Conservation (phyloP, 2,797 vertebrate genomes). For the Cyclopterus lumpus region DNA sequence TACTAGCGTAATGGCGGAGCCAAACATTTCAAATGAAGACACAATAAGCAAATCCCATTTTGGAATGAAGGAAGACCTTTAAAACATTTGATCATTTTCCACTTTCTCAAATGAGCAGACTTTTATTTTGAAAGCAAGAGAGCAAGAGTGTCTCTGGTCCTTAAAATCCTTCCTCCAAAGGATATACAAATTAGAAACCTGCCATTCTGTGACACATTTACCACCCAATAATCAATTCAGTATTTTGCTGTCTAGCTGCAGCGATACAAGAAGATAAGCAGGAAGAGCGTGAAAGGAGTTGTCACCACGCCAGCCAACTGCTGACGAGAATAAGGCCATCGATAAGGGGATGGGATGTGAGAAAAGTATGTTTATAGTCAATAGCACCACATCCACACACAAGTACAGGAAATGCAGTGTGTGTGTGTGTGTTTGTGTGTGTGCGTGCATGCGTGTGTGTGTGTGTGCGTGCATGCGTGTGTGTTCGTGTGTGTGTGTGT, state of each 20-base stretch:
- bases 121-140: neutral
- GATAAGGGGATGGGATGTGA: slow-evolving; percentile 55
- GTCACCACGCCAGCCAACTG: slow-evolving; percentile 54
- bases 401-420: slow-evolving; percentile 11
- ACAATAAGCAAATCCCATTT: neutral
- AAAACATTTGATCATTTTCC: neutral
- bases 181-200: neutral
- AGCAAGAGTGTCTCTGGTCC: neutral
- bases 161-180: neutral
- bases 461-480: neutral
- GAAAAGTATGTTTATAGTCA: slow-evolving; percentile 71
- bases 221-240: neutral
- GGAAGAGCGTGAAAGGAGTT: slow-evolving; percentile 25
- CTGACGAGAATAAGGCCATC: slow-evolving; percentile 56
- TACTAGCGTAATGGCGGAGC: too few relatives aligned
- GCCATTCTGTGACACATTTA: slow-evolving; percentile 15
- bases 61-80: neutral
- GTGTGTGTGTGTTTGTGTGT: too few relatives aligned
- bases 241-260: neutral
- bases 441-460: neutral
- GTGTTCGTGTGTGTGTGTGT: too few relatives aligned
- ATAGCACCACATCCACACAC: slow-evolving; percentile 41
- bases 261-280: slow-evolving; percentile 42
- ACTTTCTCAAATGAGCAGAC: neutral
- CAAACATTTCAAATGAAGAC: neutral